These are phyloP conservation scores for Aplodontia rufa DNA, from an alignment of 2,113 vertebrate species.

Conservation along the genomic window DNA sequence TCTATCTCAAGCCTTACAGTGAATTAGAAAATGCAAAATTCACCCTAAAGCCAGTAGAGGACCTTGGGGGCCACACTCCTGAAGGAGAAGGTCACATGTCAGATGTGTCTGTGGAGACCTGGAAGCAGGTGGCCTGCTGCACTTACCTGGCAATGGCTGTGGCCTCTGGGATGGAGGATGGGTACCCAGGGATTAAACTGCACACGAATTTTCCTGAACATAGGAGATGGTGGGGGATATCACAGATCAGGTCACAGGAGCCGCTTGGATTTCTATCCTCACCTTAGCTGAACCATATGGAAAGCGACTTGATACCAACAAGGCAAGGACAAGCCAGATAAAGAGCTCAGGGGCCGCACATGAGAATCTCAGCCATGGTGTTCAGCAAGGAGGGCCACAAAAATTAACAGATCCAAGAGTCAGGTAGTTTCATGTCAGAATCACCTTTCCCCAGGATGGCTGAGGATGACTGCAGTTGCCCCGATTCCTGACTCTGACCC, in stretches of 20 bases:
- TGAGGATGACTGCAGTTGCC: accelerated
- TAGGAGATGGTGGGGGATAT: background rate
- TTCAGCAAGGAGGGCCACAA: background rate
- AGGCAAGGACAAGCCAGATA: background rate
- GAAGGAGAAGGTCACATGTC: background rate
- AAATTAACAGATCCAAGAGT: background rate
- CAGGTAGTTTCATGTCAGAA: background rate
- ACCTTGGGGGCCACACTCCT: background rate
- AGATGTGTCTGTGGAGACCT: background rate
- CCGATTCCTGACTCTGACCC: background rate
- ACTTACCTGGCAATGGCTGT: background rate
- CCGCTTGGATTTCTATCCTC: slow-evolving; percentile 51
- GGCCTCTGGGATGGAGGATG: background rate
- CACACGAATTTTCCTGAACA: background rate
- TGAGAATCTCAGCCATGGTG: background rate
- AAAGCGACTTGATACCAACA: background rate
- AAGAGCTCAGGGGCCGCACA: background rate
- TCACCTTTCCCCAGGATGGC: background rate
- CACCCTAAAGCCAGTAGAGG: background rate
- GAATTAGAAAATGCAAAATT: background rate
- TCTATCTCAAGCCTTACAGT: background rate
- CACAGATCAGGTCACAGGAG: background rate
- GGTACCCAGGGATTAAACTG: background rate
- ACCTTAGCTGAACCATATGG: slow-evolving; percentile 54
- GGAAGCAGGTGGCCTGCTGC: background rate